Evolutionary conservation across 64 coral and sea anemone genomes (phyloP).

Genomic region (Exaiptasia diaphana): DNA sequence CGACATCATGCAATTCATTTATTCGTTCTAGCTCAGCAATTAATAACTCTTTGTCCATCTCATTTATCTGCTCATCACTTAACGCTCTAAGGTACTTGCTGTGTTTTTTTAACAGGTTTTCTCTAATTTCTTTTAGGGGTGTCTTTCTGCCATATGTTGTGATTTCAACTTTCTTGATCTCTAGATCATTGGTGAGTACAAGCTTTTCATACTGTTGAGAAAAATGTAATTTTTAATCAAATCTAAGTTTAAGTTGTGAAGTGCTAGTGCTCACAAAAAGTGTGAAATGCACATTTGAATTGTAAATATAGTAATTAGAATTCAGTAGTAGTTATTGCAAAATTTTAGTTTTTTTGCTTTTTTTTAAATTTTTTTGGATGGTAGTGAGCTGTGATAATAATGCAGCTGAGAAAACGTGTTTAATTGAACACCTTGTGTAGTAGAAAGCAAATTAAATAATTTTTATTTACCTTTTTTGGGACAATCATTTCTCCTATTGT

Average conservation of each 20-base stretch:
- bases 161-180: conserved; percentile 21
- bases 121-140: conserved; percentile 4
- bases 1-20: conserved; percentile 9
- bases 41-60: neutral
- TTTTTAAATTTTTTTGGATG: no score
- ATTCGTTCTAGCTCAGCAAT: conserved; percentile 11
- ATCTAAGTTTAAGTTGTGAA: no score
- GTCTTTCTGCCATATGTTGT: conserved; percentile 26
- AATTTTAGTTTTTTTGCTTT: no score
- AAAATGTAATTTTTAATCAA: no score
- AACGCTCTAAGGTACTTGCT: conserved; percentile 5
- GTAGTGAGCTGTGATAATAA: no score
- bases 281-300: no score
- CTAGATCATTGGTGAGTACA: conserved; percentile 4
- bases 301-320: no score
- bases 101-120: neutral
- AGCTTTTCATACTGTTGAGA: conserved; percentile 40
- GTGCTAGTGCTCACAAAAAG: no score
- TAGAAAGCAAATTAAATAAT: no score
- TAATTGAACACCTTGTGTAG: no score
- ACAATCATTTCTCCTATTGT: conserved; percentile 50
- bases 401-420: no score
- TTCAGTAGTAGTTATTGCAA: no score
- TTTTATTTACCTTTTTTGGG: conserved; percentile 23
- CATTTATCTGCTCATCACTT: neutral